phyloP scores from a whole-genome alignment of 2,113 vertebrate genomes.

The Neotragus moschatus region DNA sequence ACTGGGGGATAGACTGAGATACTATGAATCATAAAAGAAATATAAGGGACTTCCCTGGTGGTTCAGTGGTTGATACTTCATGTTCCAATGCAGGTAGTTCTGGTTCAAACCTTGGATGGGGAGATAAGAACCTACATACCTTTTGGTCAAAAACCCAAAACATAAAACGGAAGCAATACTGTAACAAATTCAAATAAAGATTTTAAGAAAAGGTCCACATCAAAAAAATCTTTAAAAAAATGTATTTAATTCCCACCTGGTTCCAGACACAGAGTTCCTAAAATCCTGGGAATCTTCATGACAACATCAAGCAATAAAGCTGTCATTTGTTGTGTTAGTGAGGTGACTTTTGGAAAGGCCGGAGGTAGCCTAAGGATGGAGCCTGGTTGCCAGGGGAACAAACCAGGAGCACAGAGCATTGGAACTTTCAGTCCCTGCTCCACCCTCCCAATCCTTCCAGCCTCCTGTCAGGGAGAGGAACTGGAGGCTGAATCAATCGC shows the following conservation, averaged over 20 bases:
- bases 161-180: not conserved
- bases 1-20: not conserved
- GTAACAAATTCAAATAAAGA: not conserved
- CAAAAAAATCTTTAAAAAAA: not conserved
- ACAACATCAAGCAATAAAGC: not conserved
- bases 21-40: not conserved
- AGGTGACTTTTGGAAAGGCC: not conserved
- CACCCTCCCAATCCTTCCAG: not conserved
- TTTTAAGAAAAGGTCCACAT: not conserved
- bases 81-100: fast-evolving
- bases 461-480: not conserved
- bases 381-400: not conserved
- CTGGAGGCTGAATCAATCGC: not conserved
- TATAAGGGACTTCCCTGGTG: not conserved
- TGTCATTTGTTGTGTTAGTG: not conserved
- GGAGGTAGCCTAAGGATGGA: not conserved
- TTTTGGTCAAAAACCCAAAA: not conserved
- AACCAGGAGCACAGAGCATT: fast-evolving
- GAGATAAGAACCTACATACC: not conserved
- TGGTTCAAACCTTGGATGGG: not conserved
- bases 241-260: not conserved
- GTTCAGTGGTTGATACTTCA: not conserved
- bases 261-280: not conserved
- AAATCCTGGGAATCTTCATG: not conserved
- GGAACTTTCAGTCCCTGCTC: not conserved